Base-by-base conservation (phyloP, 2,888 invertebrate species). In the Scaptomyza cyrtandrae region DNA sequence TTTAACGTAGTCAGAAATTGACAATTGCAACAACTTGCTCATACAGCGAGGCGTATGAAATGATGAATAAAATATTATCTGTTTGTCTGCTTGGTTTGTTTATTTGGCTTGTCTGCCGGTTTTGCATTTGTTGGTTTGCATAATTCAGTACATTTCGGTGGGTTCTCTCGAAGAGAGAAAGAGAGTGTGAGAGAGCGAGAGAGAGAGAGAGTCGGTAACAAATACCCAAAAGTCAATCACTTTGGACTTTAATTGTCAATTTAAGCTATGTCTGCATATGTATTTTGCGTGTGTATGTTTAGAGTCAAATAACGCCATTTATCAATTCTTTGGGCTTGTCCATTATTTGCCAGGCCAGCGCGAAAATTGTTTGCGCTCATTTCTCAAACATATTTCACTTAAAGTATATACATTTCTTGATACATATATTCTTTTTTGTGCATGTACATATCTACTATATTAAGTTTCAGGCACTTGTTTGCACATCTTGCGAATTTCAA, bases 261-360 rank as follows among this genome's bases (percentile, higher is more conserved):
- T 52, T 62, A 13, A 53, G 31, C 53, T 13, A 35, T 46, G 58
- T 14, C 46, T 55, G 49, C 45, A 35, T 7, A 41, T 49, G 16
- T 64, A 27, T 66, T 29, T 45, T 50, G 45, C 45, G 35, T 7
- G 39, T 54, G 27, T 67, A 24, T 64, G 81, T 46, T 68, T 49
- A 52, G 76, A 74, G 70, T 85, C 61, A 67, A 81, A 74, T 81
- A 74, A 62, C 69, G 62, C 70, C 74, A 82, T 82, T 82, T 85
- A 79, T 82, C 85, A 82, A 74, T 78, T 56, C 68, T 27, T 64
- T 56, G 43, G 43, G 50, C 55, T 56, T 33, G 58, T 69, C 54
- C 63, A 71, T 84, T 78, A 75, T 71, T 65, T 65, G 75, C 73
- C 62, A 45, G 33, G 43, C 64, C 61, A 55, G 46, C 49, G 53